phyloP scores from a whole-genome alignment of 1,140 invertebrate genomes.

The Heliconius himera region DNA sequence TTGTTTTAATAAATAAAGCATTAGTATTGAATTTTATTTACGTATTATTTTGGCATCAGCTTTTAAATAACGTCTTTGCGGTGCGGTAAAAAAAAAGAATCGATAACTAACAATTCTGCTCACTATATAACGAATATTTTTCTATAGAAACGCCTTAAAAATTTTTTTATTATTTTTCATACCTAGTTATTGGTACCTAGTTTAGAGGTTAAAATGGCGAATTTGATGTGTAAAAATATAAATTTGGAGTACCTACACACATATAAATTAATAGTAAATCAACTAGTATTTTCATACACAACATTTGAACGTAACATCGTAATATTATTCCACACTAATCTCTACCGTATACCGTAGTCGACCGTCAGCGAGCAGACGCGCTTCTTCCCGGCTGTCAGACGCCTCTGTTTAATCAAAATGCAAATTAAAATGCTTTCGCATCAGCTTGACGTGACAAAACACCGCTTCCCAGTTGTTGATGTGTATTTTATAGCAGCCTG shows the following conservation, averaged over 20 bases:
- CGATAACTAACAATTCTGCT: no score
- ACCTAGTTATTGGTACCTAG: no score
- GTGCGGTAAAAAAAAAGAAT: no score
- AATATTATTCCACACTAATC: slow-evolving; percentile 6
- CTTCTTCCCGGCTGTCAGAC: slow-evolving; percentile 46
- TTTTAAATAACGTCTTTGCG: no score
- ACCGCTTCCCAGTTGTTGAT: slow-evolving; percentile 50
- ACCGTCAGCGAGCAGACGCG: slow-evolving; percentile 35
- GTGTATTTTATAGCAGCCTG: slow-evolving; percentile 55
- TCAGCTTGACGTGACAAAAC: slow-evolving; percentile 63
- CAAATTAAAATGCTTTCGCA: slow-evolving; percentile 65
- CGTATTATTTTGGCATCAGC: no score
- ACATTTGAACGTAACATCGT: not conserved
- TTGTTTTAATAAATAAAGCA: no score
- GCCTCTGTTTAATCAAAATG: slow-evolving; percentile 70
- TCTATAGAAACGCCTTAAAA: no score
- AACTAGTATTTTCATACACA: not conserved
- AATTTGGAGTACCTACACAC: not conserved
- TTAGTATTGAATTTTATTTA: no score
- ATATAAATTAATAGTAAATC: not conserved
- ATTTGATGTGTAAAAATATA: no score
- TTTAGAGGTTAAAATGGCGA: no score
- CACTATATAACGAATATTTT: no score
- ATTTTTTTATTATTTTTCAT: no score
- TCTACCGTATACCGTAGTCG: not conserved